phyloP scores from a whole-genome alignment of 2,113 vertebrate species.

The Turnix velox region DNA sequence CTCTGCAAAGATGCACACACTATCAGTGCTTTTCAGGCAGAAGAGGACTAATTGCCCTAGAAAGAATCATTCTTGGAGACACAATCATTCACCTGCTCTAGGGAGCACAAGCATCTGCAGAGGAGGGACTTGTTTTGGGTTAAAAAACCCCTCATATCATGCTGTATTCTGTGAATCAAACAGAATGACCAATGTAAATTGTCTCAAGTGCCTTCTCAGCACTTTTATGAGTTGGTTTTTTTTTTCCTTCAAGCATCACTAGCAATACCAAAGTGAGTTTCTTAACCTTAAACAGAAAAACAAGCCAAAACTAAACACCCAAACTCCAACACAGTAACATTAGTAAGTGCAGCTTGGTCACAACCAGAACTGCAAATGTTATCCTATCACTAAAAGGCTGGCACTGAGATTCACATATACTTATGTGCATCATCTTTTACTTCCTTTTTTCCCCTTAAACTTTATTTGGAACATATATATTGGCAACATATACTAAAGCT shows the following conservation, averaged over 20 bases:
- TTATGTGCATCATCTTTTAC: neutral
- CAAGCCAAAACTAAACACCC: neutral
- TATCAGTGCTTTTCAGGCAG: neutral
- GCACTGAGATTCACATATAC: neutral
- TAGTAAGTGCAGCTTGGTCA: neutral
- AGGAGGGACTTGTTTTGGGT: neutral
- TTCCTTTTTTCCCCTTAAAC: neutral
- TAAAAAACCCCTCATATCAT: neutral
- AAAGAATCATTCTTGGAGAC: neutral
- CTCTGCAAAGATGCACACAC: neutral
- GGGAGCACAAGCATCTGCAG: neutral
- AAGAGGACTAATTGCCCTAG: neutral
- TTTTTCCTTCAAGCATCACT: neutral
- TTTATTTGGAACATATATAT: neutral
- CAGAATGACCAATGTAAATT: neutral
- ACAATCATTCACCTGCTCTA: neutral
- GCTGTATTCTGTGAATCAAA: neutral
- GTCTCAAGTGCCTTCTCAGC: neutral
- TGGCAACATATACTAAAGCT: neutral
- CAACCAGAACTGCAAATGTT: neutral
- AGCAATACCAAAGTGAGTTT: neutral
- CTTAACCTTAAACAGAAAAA: neutral
- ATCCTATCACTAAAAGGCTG: neutral
- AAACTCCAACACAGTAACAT: neutral
- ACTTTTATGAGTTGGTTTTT: neutral